Evolutionary conservation across 2,888 invertebrate species (phyloP).

Genomic region (Ptycholaimellus sp.): DNA sequence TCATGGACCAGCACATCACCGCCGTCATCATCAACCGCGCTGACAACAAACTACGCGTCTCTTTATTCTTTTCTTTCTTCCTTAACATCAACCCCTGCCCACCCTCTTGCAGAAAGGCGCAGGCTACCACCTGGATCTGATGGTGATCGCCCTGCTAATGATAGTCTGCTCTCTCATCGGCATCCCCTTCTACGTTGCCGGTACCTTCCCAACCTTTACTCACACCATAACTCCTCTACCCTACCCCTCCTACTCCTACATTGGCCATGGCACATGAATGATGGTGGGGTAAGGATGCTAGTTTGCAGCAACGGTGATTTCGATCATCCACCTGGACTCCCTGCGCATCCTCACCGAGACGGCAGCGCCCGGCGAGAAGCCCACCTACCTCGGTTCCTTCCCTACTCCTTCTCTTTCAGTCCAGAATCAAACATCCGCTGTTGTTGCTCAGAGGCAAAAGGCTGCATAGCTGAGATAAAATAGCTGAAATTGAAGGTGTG

Average conservation of each 20-base stretch:
- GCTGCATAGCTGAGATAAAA: background rate
- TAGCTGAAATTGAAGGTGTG: conserved; percentile 6
- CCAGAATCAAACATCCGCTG: no score
- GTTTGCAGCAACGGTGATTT: conserved; percentile 48
- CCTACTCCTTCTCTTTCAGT: no score
- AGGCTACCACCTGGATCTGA: conserved; percentile 80
- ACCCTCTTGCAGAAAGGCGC: conserved; percentile 82
- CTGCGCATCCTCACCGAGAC: conserved; percentile 53
- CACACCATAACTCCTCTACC: no score
- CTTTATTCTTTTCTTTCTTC: no score
- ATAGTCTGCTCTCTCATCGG: conserved; percentile 56
- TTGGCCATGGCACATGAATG: no score
- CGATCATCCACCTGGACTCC: conserved; percentile 73
- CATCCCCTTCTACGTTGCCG: conserved; percentile 84
- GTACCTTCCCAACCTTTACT: no score
- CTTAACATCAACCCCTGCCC: no score
- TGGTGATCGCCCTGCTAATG: conserved; percentile 59
- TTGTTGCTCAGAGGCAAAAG: background rate
- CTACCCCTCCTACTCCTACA: no score
- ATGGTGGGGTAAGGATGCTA: no score
- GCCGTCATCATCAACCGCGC: conserved; percentile 32
- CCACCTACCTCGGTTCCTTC: conserved; percentile 39
- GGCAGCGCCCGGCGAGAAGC: conserved; percentile 84
- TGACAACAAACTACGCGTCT: conserved; percentile 31
- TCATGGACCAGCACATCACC: conserved; percentile 34